Evolutionary conservation across 2,797 vertebrate genomes (phyloP), one percentile per base, ranked within the genome.

Genomic region (Varecia variegata): DNA sequence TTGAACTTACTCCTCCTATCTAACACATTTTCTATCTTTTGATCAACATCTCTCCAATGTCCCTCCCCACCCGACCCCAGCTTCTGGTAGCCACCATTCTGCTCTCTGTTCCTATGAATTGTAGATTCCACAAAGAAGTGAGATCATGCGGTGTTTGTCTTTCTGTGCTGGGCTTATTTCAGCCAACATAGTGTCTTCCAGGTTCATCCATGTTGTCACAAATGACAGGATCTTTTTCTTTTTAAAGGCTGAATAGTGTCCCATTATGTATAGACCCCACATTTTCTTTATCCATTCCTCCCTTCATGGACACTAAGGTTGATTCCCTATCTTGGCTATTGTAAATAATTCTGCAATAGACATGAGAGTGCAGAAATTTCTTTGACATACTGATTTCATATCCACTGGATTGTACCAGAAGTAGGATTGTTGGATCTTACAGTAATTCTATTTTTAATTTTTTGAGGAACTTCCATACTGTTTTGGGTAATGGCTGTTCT

Each of bases 31-130:
- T 52, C 47, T 23, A 7, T 54, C 47, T 27, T 77, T 77, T 77
- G 32, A 52, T 21, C 32, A 77, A 21, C 45, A 54, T 35, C 20
- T 77, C 74, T 25, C 74, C 32, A 35, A 7, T 14, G 5, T 35
- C 11, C 5, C 6, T 23, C 12, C 30, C 17, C 21, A 12, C 12
- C 12, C 32, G 32, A 0, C n/a, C 5, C 18, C 20, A 25, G 38
- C 68, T 25, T 25, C 74, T 52, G 74, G 47, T 9, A 77, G 50
- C 50, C 32, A 54, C 20, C 74, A 35, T 35, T 77, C 47, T 77
- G 7, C n/a, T n/a, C 18, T 50, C 45, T 52, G 32, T 32, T 76
- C 5, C 18, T 3, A 13, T 40, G 9, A 21, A 30, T 76, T 73
- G 45, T 45, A 73, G 70, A 30, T 45, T 30, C 14, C 70, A 45